phyloP scores from a whole-genome alignment of 2,888 invertebrate genomes.

The Bursaphelenchus okinawaensis region DNA sequence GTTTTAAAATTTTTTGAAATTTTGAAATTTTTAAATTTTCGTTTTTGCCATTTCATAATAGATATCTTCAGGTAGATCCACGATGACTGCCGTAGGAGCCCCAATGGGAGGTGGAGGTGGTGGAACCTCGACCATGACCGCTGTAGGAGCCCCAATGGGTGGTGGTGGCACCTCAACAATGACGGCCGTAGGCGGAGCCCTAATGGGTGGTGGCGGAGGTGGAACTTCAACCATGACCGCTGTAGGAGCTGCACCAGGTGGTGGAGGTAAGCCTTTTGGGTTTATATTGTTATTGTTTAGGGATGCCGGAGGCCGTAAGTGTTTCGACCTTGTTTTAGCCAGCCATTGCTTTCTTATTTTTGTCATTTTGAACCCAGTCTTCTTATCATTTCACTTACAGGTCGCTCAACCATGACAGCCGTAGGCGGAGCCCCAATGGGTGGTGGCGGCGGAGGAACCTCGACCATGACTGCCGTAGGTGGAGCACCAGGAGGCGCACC shows the following conservation, averaged over 20 bases:
- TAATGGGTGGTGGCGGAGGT: slow-evolving; percentile 19
- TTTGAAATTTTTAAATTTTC: too few relatives aligned
- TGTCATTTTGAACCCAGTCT: too few relatives aligned
- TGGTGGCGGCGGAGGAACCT: slow-evolving; percentile 22
- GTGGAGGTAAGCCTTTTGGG: too few relatives aligned
- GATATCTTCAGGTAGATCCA: slow-evolving; percentile 35
- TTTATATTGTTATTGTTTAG: too few relatives aligned
- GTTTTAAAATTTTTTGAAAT: too few relatives aligned
- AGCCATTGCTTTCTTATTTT: too few relatives aligned
- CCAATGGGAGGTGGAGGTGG: background rate
- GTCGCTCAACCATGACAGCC: slow-evolving; percentile 39
- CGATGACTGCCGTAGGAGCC: slow-evolving; percentile 42
- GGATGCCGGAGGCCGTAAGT: too few relatives aligned
- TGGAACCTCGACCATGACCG: background rate
- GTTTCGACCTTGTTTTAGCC: too few relatives aligned
- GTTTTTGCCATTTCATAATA: too few relatives aligned
- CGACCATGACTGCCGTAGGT: slow-evolving; percentile 28
- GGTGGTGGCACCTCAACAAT: background rate
- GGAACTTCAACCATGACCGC: slow-evolving; percentile 29
- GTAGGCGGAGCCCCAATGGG: slow-evolving; percentile 27
- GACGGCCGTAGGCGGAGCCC: background rate
- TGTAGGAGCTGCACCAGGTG: slow-evolving; percentile 20
- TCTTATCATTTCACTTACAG: slow-evolving; percentile 28
- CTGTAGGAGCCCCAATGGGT: background rate
- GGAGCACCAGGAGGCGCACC: slow-evolving; percentile 17